These are phyloP conservation scores for Notechis scutatus DNA, from an alignment of 2,113 vertebrate species.

Conservation along the genomic window DNA sequence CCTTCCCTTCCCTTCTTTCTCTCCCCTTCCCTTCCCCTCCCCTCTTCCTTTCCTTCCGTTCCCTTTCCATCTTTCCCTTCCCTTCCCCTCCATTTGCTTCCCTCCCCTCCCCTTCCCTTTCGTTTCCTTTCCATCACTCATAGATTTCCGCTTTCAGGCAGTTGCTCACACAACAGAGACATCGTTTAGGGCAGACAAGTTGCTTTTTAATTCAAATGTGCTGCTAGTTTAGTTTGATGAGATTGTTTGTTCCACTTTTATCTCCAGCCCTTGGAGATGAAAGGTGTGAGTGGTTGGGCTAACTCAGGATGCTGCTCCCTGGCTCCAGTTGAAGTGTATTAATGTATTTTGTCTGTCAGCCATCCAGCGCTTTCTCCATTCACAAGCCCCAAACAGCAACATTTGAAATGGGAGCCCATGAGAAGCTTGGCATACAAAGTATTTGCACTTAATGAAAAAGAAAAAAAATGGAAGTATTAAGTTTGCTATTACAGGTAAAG, in stretches of 20 bases:
- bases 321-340: slow-evolving; percentile 56
- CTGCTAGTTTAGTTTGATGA: slow-evolving; percentile 59
- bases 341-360: slow-evolving; percentile 66
- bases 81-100: too few relatives aligned
- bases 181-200: slow-evolving; percentile 49
- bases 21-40: too few relatives aligned
- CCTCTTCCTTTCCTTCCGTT: accelerated
- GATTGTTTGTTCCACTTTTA: neutral
- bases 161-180: slow-evolving; percentile 51
- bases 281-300: neutral
- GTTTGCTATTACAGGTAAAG: slow-evolving; percentile 53
- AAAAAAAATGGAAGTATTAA: slow-evolving; percentile 45
- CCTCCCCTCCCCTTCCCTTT: too few relatives aligned
- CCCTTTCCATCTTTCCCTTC: neutral
- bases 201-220: slow-evolving; percentile 41
- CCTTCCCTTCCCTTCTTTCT: too few relatives aligned
- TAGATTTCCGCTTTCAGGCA: slow-evolving; percentile 46
- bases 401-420: slow-evolving; percentile 56
- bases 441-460: slow-evolving; percentile 60
- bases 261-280: slow-evolving; percentile 37
- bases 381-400: slow-evolving; percentile 53
- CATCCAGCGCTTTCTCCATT: slow-evolving; percentile 38
- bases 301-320: slow-evolving; percentile 3
- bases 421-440: slow-evolving; percentile 54
- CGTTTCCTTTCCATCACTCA: neutral